Evolutionary conservation across 2,113 vertebrate genomes (phyloP).

Genomic region (Lamprologus tigripictilis): DNA sequence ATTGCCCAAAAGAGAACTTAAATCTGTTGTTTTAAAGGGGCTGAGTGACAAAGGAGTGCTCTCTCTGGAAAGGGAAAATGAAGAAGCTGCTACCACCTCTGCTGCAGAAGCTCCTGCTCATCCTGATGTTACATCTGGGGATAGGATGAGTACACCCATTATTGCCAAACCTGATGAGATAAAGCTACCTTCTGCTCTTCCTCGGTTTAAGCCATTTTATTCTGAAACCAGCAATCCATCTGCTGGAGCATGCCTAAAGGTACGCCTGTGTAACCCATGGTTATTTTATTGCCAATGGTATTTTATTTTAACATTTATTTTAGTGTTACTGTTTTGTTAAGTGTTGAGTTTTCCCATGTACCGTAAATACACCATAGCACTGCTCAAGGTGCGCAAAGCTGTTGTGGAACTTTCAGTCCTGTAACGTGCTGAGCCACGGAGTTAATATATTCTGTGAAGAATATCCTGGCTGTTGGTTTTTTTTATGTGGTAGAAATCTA

Average conservation of each 20-base stretch:
- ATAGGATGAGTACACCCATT: not conserved
- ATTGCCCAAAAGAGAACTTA: not conserved
- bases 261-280: not conserved
- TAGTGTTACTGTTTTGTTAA: not conserved
- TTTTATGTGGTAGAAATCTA: fast-evolving
- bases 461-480: not conserved
- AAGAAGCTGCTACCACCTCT: not conserved
- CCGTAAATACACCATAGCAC: not conserved
- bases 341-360: not conserved
- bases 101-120: not conserved
- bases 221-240: not conserved
- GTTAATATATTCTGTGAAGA: not conserved
- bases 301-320: not conserved
- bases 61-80: not conserved
- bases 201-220: not conserved
- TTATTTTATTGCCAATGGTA: not conserved
- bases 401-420: not conserved
- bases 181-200: not conserved
- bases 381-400: not conserved
- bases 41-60: not conserved
- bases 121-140: not conserved
- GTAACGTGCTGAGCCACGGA: not conserved
- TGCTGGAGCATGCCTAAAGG: not conserved
- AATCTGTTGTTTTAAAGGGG: not conserved
- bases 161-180: not conserved